Evolutionary conservation across 2,888 invertebrate genomes (phyloP).

Genomic region (Trachelus stipa): DNA sequence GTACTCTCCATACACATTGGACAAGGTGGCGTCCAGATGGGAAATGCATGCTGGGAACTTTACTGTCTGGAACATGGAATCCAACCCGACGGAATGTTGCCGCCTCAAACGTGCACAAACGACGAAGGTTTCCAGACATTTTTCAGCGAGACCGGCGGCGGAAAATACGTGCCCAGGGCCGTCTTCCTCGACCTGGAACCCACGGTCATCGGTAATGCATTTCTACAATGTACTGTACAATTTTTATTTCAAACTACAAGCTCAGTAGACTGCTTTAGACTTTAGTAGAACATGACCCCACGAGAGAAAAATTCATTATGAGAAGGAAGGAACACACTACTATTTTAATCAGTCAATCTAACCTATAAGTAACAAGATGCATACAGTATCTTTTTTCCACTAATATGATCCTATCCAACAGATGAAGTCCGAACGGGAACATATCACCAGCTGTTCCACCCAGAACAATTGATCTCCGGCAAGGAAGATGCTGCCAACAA

Average conservation of each 20-base stretch:
- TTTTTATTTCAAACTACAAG: background rate
- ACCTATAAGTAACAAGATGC: no score
- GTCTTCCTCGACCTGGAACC: conserved; percentile 90
- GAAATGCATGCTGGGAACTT: conserved; percentile 86
- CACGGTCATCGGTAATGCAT: conserved; percentile 79
- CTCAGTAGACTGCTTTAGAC: background rate
- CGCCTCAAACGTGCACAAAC: conserved; percentile 60
- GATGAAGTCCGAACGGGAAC: conserved; percentile 87
- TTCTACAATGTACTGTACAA: background rate
- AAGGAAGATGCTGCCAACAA: conserved; percentile 96
- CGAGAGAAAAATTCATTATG: no score
- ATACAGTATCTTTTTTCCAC: no score
- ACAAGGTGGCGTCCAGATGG: conserved; percentile 88
- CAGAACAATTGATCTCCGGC: conserved; percentile 91
- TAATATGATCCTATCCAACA: conserved; percentile 43
- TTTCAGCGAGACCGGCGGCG: conserved; percentile 85
- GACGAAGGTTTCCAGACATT: conserved; percentile 76
- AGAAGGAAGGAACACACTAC: no score
- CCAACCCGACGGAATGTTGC: conserved; percentile 80
- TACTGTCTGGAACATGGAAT: conserved; percentile 87
- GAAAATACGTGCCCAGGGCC: conserved; percentile 89
- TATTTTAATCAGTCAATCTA: no score
- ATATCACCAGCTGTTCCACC: conserved; percentile 88
- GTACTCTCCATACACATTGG: conserved; percentile 88
- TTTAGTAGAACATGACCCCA: no score